Conservation (phyloP, 2,797 vertebrate species). For the Mormyrops boulengeri region DNA sequence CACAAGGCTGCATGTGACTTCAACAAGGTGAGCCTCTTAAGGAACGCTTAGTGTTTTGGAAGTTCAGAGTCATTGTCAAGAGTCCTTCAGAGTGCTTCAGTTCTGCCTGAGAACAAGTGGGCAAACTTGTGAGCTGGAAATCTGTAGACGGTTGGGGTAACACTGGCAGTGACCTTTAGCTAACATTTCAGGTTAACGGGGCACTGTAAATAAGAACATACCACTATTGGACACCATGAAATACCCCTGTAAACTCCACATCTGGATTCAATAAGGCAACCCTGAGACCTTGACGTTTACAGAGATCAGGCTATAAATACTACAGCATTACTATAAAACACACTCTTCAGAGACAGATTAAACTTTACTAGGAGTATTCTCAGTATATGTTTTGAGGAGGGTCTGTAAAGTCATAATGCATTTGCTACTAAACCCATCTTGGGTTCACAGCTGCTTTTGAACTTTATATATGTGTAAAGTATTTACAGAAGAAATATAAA, state of each 20-base stretch:
- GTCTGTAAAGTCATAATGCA: not conserved
- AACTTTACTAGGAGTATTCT: slow-evolving; percentile 24
- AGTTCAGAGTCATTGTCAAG: not conserved
- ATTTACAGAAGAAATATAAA: not conserved
- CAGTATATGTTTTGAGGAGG: slow-evolving; percentile 21
- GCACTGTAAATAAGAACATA: slow-evolving; percentile 53
- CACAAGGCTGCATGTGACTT: not conserved
- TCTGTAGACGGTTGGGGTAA: slow-evolving; percentile 25
- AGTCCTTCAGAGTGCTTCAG: not conserved
- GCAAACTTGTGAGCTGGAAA: slow-evolving; percentile 25
- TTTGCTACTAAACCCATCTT: not conserved
- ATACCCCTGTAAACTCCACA: slow-evolving; percentile 54
- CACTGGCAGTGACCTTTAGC: slow-evolving; percentile 17
- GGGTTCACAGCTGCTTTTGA: not conserved
- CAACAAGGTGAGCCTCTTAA: not conserved
- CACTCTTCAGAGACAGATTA: slow-evolving; percentile 22
- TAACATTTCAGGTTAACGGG: slow-evolving; percentile 40
- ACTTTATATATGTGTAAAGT: not conserved
- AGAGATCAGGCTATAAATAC: slow-evolving; percentile 48
- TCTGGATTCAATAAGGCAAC: slow-evolving; percentile 57
- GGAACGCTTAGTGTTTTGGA: not conserved
- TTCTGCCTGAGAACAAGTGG: not conserved
- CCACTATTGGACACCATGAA: slow-evolving; percentile 43
- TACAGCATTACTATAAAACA: slow-evolving; percentile 22
- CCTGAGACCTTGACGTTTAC: slow-evolving; percentile 44